A percentile compares a stretch with the other conserved stretches of the same genome.
phyloP scores from a whole-genome alignment of 2,113 vertebrate species.

The Vimba vimba region DNA sequence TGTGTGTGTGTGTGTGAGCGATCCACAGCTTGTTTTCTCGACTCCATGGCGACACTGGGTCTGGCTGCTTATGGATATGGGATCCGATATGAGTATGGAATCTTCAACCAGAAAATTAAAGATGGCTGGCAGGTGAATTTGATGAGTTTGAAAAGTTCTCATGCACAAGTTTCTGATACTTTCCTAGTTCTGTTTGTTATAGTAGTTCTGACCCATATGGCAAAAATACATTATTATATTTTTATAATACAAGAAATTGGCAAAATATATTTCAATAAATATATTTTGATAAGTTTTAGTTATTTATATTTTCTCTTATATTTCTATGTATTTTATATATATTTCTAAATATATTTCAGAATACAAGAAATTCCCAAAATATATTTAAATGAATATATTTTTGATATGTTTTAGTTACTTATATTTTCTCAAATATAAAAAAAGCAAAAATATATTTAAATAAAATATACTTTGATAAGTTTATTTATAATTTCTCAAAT shows the following conservation, averaged over 20 bases:
- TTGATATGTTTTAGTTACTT: background rate
- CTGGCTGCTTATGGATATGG: slow-evolving; percentile 95
- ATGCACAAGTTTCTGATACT: background rate
- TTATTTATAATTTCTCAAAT: too few relatives aligned
- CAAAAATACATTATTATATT: background rate
- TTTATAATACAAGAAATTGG: background rate
- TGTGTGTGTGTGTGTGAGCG: background rate
- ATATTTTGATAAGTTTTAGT: background rate
- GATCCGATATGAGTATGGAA: slow-evolving; percentile 96
- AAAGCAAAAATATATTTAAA: too few relatives aligned
- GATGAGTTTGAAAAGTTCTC: background rate
- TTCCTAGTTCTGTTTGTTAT: background rate
- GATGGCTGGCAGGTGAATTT: slow-evolving; percentile 92
- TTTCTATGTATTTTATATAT: background rate
- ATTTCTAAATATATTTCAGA: background rate
- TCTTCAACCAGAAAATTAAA: slow-evolving; percentile 97
- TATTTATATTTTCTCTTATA: background rate
- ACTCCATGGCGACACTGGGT: slow-evolving; percentile 96
- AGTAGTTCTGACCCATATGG: background rate
- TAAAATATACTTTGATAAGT: too few relatives aligned
- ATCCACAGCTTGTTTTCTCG: slow-evolving; percentile 89
- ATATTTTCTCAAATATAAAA: background rate
- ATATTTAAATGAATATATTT: too few relatives aligned
- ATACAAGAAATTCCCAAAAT: too few relatives aligned
- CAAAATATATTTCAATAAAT: background rate